phyloP scores from a whole-genome alignment of 2,888 invertebrate genomes.

The Podotricha telesiphe region DNA sequence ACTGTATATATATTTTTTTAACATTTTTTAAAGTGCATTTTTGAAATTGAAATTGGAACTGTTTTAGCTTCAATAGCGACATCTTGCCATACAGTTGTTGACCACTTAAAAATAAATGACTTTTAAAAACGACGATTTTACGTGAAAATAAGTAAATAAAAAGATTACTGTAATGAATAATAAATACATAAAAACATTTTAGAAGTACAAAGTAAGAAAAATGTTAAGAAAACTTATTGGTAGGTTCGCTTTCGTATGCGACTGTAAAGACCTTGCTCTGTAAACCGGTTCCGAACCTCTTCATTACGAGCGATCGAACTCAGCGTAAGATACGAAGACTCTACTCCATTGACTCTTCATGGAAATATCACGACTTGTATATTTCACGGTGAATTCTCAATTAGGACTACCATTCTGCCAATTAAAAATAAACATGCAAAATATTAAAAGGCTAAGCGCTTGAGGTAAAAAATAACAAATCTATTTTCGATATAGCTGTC shows the following conservation, averaged over 20 bases:
- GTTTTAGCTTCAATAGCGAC: neutral
- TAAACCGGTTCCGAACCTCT: slow-evolving; percentile 66
- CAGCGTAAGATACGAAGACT: slow-evolving; percentile 49
- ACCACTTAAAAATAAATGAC: neutral
- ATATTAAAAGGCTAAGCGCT: slow-evolving; percentile 8
- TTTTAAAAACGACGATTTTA: neutral
- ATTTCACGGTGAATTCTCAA: slow-evolving; percentile 41
- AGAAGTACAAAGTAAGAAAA: neutral
- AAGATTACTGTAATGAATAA: neutral
- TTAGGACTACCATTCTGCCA: slow-evolving; percentile 29
- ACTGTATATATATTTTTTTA: too few relatives aligned
- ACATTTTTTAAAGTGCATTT: too few relatives aligned
- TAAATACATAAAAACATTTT: neutral
- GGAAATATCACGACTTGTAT: slow-evolving; percentile 42
- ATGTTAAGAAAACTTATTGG: slow-evolving; percentile 36
- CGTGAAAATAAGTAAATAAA: neutral
- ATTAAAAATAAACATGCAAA: slow-evolving; percentile 13
- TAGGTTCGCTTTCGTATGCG: slow-evolving; percentile 33
- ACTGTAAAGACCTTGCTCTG: slow-evolving; percentile 48
- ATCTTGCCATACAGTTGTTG: neutral
- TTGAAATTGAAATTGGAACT: neutral
- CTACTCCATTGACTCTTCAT: slow-evolving; percentile 42
- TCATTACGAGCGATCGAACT: slow-evolving; percentile 55
- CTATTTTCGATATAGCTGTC: neutral
- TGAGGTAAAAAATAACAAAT: neutral